These are phyloP conservation scores for Drosophila neocordata DNA, from an alignment of 1,140 invertebrate genomes.

Conservation along the genomic window DNA sequence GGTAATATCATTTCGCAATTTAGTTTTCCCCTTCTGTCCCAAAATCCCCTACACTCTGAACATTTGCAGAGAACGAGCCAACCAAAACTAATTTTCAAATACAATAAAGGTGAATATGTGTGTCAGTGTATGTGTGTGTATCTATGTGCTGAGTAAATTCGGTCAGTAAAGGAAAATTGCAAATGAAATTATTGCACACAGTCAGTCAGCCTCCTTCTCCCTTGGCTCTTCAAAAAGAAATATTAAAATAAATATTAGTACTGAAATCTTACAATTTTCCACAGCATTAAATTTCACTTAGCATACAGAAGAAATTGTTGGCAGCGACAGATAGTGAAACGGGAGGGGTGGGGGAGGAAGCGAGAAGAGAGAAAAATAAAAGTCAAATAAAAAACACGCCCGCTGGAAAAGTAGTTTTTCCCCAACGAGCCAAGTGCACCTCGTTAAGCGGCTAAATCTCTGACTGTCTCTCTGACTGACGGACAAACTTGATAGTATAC, in stretches of 20 bases:
- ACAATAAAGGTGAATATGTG: conserved; percentile 19
- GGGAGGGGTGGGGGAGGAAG: not conserved
- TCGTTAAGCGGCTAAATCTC: conserved; percentile 60
- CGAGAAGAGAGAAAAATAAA: not conserved
- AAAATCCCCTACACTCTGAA: conserved; percentile 19
- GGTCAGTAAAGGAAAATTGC: conserved; percentile 52
- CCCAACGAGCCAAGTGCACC: conserved; percentile 39
- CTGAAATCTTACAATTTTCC: conserved; percentile 67
- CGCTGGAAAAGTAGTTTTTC: conserved; percentile 35
- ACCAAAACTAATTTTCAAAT: conserved; percentile 57
- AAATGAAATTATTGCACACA: conserved; percentile 60
- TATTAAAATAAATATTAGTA: conserved; percentile 69
- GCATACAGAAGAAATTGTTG: conserved; percentile 45
- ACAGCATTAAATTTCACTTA: conserved; percentile 72
- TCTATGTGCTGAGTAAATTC: conserved; percentile 20
- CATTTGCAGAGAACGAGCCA: conserved; percentile 29
- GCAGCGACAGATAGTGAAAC: not conserved
- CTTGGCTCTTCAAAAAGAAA: conserved; percentile 12
- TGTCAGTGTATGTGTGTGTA: not conserved
- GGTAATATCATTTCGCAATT: conserved; percentile 71
- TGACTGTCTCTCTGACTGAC: conserved; percentile 23
- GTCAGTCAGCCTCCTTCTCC: not conserved
- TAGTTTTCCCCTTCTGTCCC: conserved; percentile 51
- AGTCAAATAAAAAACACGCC: not conserved
- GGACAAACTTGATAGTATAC: conserved; percentile 34